Base-by-base conservation (phyloP, 2,113 vertebrate genomes). In the Burhinus bistriatus region DNA sequence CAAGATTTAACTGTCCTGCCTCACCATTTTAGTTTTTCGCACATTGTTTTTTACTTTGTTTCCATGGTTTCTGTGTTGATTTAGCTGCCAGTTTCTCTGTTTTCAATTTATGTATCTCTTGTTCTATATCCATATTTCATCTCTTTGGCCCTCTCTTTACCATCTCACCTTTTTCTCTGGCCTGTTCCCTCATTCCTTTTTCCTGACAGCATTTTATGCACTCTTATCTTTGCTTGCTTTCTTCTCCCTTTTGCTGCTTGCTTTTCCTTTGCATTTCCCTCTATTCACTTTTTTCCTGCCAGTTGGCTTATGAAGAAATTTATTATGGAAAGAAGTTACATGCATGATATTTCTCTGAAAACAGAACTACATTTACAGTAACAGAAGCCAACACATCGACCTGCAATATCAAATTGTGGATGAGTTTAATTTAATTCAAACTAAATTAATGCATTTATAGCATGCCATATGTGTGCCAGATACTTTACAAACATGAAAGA, bases 281-380 rank as follows among this genome's bases (percentile, higher is more conserved):
- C 66, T 69, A 47, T 40, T 91, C 44, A 36, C 5, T 69, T 57
- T 75, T 77, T 84, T 15, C 26, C 23, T 72, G 26, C 23, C 73
- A 89, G 30, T 36, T 90, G 36, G 30, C 18, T 82, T 94, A 36
- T 62, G 29, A 71, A 55, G 47, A 96, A 93, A 91, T 52, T 26
- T 64, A 82, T 59, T 87, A 64, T 32, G 23, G 40, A 65, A 81
- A 94, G 16, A 58, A 94, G 29, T 64, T 92, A 70, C 36, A 77
- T 40, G 51, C 22, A 55, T 59, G 68, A 85, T 93, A 89, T 90
- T 94, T 96, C 59, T 90, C 68, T 81, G 81, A 95, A 95, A 95
- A 89, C 84, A 91, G 27, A 88, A 72, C 68, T 95, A 27, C 58
- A 81, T 94, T 93, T 96, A 73, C 80, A 51, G 83, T 83, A 92